These are phyloP conservation scores for Ctenopoma kingsleyae DNA, from an alignment of 2,797 vertebrate species.

Conservation along the genomic window DNA sequence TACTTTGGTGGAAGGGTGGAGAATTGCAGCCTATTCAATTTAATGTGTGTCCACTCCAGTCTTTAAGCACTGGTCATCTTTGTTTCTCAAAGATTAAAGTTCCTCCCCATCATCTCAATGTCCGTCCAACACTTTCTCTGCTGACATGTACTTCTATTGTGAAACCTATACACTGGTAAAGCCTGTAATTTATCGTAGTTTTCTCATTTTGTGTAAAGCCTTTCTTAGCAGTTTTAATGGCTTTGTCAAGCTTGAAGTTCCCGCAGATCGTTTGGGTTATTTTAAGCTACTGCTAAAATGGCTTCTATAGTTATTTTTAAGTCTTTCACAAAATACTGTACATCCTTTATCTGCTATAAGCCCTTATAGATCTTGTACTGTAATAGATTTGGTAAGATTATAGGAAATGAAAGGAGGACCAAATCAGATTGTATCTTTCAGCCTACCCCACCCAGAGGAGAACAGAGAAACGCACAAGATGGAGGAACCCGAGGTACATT, in stretches of 20 bases:
- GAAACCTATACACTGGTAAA: conserved; percentile 40
- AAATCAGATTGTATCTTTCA: conserved; percentile 86
- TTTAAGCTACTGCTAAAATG: conserved; percentile 45
- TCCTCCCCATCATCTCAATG: conserved; percentile 43
- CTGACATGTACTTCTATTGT: conserved; percentile 33
- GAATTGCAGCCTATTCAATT: conserved; percentile 37
- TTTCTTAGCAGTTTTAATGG: conserved; percentile 49
- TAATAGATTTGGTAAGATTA: conserved; percentile 79
- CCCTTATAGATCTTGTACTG: conserved; percentile 61
- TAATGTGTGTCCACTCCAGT: conserved; percentile 26
- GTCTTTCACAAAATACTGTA: conserved; percentile 37
- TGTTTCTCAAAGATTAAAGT: conserved; percentile 52
- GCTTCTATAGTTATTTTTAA: conserved; percentile 52
- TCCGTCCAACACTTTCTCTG: background rate
- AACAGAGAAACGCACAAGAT: conserved; percentile 76
- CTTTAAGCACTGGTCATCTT: conserved; percentile 36
- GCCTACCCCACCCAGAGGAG: conserved; percentile 78
- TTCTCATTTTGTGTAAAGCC: conserved; percentile 40
- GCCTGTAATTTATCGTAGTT: conserved; percentile 40
- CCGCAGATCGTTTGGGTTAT: conserved; percentile 47
- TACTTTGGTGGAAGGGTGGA: conserved; percentile 53
- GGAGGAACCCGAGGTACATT: conserved; percentile 81
- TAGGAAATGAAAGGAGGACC: conserved; percentile 71
- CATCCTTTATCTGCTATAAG: conserved; percentile 60
- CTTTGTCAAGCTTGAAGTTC: conserved; percentile 66